Conservation (phyloP, 2,797 vertebrate species). For the Clamator glandarius region DNA sequence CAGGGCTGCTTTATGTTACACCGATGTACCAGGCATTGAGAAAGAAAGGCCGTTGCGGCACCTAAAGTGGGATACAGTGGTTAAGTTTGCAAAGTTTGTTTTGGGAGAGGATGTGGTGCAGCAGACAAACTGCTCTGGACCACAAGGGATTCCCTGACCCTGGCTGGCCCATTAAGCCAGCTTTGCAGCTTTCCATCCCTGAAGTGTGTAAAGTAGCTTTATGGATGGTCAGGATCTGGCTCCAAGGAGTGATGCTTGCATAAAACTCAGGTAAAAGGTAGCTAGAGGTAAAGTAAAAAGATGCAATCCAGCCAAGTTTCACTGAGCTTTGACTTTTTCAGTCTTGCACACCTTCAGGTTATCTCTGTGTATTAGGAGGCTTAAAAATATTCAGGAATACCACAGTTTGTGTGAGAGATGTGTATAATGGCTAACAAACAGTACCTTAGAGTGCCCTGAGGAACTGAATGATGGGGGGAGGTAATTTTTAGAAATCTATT, state of each 20-base stretch:
- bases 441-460: background rate
- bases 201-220: conserved; percentile 24
- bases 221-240: background rate
- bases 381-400: background rate
- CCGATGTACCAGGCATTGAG: rapidly evolving
- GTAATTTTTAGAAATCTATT: conserved; percentile 27
- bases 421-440: conserved; percentile 25
- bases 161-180: background rate
- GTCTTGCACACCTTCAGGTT: background rate
- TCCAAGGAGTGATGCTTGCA: background rate
- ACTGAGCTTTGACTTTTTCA: background rate
- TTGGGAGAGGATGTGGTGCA: background rate
- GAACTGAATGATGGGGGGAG: background rate
- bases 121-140: background rate
- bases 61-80: background rate
- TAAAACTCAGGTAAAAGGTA: background rate
- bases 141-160: conserved; percentile 20
- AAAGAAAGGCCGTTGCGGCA: background rate
- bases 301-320: rapidly evolving
- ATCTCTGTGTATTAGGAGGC: background rate
- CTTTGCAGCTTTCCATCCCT: background rate
- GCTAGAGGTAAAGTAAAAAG: background rate
- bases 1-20: background rate
- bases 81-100: background rate
- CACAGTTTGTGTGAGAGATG: background rate